phyloP scores from a whole-genome alignment of 2,797 vertebrate species.

The Vipera latastei region DNA sequence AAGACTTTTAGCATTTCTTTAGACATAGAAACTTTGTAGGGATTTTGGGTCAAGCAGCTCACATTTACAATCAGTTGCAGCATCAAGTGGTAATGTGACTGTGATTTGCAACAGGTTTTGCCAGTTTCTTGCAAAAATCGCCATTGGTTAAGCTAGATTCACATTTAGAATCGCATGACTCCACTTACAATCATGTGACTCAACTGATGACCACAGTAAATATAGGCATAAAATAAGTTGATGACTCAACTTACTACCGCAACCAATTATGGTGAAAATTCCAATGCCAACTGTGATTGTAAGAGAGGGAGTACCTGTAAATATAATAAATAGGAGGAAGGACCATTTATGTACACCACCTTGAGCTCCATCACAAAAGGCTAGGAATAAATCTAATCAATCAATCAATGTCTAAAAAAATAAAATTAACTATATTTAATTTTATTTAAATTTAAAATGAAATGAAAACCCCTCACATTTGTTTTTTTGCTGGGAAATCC shows the following conservation, averaged over 20 bases:
- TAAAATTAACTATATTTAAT: not conserved
- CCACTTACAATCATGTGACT: not conserved
- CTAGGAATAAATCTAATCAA: not conserved
- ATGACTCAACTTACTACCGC: not conserved
- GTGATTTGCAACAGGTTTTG: not conserved
- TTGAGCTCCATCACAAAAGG: not conserved
- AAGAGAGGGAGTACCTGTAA: not conserved
- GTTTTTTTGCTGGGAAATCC: not conserved
- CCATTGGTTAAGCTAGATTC: not conserved
- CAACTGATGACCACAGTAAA: not conserved
- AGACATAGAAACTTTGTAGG: not conserved
- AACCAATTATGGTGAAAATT: not conserved
- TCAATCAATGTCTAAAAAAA: not conserved
- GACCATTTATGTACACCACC: not conserved
- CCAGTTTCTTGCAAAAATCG: not conserved
- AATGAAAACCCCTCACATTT: not conserved
- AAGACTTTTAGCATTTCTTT: not conserved
- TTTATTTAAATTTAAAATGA: not conserved
- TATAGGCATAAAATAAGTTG: not conserved
- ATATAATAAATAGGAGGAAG: not conserved
- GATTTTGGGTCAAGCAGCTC: not conserved
- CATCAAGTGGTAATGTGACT: not conserved
- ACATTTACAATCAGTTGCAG: not conserved
- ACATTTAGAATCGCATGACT: not conserved
- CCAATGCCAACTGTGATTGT: not conserved